phyloP scores from a whole-genome alignment of 64 coral and sea anemone species.

The Astreopora myriophthalma region DNA sequence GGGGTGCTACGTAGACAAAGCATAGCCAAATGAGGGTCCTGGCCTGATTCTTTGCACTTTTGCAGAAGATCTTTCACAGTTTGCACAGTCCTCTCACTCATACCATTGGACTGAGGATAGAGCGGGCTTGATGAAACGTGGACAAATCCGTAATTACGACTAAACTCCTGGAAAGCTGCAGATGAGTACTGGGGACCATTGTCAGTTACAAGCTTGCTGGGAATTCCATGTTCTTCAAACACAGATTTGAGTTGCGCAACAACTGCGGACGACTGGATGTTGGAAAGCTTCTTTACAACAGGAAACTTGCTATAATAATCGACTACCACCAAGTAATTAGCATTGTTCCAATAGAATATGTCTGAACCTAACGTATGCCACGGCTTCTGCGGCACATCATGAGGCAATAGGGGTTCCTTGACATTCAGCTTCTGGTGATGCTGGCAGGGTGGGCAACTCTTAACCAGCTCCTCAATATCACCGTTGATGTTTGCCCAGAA shows the following conservation, averaged over 20 bases:
- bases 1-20: slow-evolving; percentile 58
- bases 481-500: slow-evolving; percentile 62
- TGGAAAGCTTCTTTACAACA: slow-evolving; percentile 6
- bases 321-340: not conserved
- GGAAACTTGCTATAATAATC: slow-evolving; percentile 57
- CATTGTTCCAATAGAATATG: slow-evolving; percentile 19
- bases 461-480: slow-evolving; percentile 68
- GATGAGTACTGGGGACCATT: slow-evolving; percentile 62
- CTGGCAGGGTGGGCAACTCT: slow-evolving; percentile 42
- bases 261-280: not conserved
- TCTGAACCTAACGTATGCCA: slow-evolving; percentile 46
- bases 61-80: slow-evolving; percentile 38
- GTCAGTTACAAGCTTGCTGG: slow-evolving; percentile 19
- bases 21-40: slow-evolving; percentile 67
- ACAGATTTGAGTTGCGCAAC: slow-evolving; percentile 24
- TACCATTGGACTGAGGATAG: slow-evolving; percentile 43
- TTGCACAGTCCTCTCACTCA: slow-evolving; percentile 43
- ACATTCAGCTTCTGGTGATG: slow-evolving; percentile 39
- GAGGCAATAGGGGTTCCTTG: slow-evolving; percentile 63
- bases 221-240: slow-evolving; percentile 60
- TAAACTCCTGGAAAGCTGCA: slow-evolving; percentile 42
- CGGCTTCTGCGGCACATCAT: slow-evolving; percentile 48
- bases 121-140: slow-evolving; percentile 39
- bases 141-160: slow-evolving; percentile 5
- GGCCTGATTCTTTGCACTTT: slow-evolving; percentile 55